Conservation (phyloP, 2,888 invertebrate genomes). For the Platycnemis pennipes region DNA sequence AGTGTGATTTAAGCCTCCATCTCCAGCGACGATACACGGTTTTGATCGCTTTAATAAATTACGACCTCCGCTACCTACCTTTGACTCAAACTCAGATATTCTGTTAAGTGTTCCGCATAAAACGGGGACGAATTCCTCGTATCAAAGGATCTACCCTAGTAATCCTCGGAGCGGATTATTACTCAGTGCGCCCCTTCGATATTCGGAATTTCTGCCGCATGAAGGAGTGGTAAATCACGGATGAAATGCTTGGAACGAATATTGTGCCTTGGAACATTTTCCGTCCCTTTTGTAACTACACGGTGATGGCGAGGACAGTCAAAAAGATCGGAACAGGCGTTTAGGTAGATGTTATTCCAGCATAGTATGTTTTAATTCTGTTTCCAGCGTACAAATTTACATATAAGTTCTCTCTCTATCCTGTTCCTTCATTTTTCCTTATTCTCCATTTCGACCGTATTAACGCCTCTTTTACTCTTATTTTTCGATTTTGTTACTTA, state of each 20-base stretch:
- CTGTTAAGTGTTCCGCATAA: background rate
- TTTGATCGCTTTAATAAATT: conserved; percentile 13
- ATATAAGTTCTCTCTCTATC: too few species aligned
- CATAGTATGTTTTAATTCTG: too few species aligned
- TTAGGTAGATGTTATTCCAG: too few species aligned
- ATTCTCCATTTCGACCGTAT: too few species aligned
- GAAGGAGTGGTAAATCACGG: background rate
- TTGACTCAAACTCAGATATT: conserved; percentile 4
- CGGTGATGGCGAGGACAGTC: background rate
- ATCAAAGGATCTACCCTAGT: background rate
- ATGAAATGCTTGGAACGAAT: background rate
- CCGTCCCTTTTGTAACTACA: background rate
- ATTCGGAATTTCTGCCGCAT: background rate
- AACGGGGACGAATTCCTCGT: background rate
- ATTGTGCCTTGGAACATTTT: background rate
- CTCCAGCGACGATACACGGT: background rate
- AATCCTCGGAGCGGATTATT: background rate
- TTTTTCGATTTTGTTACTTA: too few species aligned
- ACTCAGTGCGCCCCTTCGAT: background rate
- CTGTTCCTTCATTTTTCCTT: too few species aligned
- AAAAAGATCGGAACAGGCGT: background rate
- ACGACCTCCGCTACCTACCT: background rate
- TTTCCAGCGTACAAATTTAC: too few species aligned
- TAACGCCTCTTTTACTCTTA: too few species aligned
- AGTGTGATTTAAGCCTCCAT: background rate